Percentiles rank a stretch among this genome's conserved stretches.
phyloP scores from a whole-genome alignment of 2,888 invertebrate species.

The Unio delphinus region DNA sequence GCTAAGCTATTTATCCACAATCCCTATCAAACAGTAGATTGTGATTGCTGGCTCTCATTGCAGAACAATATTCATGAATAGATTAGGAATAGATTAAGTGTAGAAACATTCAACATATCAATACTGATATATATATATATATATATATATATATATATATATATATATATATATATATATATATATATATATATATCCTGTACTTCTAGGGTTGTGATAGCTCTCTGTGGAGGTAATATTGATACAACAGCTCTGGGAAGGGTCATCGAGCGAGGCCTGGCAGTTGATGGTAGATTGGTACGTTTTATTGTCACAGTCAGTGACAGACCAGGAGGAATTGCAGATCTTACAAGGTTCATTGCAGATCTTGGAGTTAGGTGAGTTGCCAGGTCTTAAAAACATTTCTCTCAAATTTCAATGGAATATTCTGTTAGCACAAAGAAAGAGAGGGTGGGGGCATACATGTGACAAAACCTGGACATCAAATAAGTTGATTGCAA shows the following conservation, averaged over 20 bases:
- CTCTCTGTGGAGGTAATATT: slow-evolving; percentile 88
- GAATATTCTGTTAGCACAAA: too few relatives aligned
- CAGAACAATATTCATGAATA: too few relatives aligned
- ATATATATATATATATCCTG: background rate
- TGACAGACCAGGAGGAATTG: slow-evolving; percentile 90
- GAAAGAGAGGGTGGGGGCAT: too few relatives aligned
- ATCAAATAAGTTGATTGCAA: too few relatives aligned
- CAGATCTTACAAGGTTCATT: slow-evolving; percentile 85
- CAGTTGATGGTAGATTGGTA: slow-evolving; percentile 83
- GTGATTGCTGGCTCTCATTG: too few relatives aligned
- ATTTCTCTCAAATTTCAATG: too few relatives aligned
- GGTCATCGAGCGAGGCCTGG: slow-evolving; percentile 89
- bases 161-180: background rate
- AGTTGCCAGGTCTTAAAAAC: background rate
- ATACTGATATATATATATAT: background rate
- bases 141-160: background rate
- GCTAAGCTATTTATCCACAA: too few relatives aligned
- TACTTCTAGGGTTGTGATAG: slow-evolving; percentile 82
- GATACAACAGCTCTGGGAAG: slow-evolving; percentile 92
- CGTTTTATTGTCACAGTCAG: slow-evolving; percentile 79
- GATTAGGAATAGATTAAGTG: too few relatives aligned
- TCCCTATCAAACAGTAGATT: too few relatives aligned
- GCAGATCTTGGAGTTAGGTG: slow-evolving; percentile 81
- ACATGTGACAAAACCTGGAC: too few relatives aligned
- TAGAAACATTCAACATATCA: too few relatives aligned